Base-by-base conservation (phyloP, 1,140 invertebrate species). In the Psix sp. region DNA sequence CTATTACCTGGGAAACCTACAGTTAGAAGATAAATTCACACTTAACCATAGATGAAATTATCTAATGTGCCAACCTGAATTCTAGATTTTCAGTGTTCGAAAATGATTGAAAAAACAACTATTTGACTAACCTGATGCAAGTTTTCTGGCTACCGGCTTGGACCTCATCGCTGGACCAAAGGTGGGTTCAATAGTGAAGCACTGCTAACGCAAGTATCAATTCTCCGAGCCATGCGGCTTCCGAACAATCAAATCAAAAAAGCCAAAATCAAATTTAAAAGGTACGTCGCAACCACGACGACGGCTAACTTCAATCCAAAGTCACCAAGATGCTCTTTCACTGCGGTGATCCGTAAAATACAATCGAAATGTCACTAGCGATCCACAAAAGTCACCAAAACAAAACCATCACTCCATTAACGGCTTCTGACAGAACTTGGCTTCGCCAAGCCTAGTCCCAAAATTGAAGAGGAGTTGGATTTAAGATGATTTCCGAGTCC, bases 101-200 rank as follows among this genome's bases (percentile, higher is more conserved):
- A n/a, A n/a, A n/a, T n/a, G n/a, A n/a, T n/a, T n/a, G n/a, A n/a
- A n/a, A n/a, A n/a, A n/a, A n/a, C n/a, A n/a, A n/a, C n/a, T n/a
- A n/a, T n/a, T 24, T 24, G n/a, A 29, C 26, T 1, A 42, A 88
- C 87, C 87, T 83, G 87, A 86, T 82, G 86, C 83, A 52, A 87
- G 80, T 82, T 82, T 85, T 45, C 87, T 83, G 63, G 87, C 87
- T 52, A 88, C 85, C 72, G 87, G 81, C 76, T 88, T 88, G 63
- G 84, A 87, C 84, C 85, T 88, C 86, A 88, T 87, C 79, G 82
- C 84, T 83, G 82, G 62, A 78, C 74, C 63, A 38, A 70, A 63
- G 63, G 42, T 74, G 74, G 78, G 79, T 62, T 80, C 62, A 72
- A 82, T 81, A 84, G 76, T 77, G 81, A 84, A 86, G 80, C 83